Base-by-base conservation (phyloP, 2,113 vertebrate genomes). In the Tylochromis polylepis region DNA sequence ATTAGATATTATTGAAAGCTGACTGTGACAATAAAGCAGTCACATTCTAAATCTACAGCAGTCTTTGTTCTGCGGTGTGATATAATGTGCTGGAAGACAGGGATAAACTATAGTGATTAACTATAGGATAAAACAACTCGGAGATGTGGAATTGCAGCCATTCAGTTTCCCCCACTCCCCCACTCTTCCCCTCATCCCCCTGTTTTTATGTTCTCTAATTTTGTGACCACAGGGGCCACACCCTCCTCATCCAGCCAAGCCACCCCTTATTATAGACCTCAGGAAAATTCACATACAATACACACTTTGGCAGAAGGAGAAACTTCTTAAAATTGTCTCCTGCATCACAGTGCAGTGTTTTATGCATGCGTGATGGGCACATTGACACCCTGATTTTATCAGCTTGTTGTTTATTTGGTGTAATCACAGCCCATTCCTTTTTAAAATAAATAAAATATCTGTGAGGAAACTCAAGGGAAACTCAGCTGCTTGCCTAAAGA, bases 171-270 rank as follows among this genome's bases (percentile, higher is more conserved):
- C 91, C 91, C 59, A 89, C 81, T 87, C 88, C 88, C 84, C 89
- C 90, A 85, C 78, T 88, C 89, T 94, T 89, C 75, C 90, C 88
- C 85, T 91, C 88, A 82, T 91, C 89, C 89, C 89, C 91, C 88
- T 80, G 89, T 91, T 92, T 94, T 93, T 92, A 88, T 83, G 92
- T 95, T 96, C 95, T 96, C 91, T 95, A 90, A 95, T 96, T 96
- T 96, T 91, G 95, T 83, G 93, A 92, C 93, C 83, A 65, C 93
- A 91, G 82, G 87, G 60, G 84, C 93, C 94, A 93, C 95, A 89
- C 95, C 95, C 92, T 93, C 85, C 79, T 83, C 84, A 58, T 88
- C 93, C 86, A 89, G 92, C 95, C 93, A 94, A 93, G 88, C 93
- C 90, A 84, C 81, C 93, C 93, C 93, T 95, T 94, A 94, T 95